These are phyloP conservation scores for Diarsia rubi DNA, from an alignment of 2,888 invertebrate species.

Conservation along the genomic window DNA sequence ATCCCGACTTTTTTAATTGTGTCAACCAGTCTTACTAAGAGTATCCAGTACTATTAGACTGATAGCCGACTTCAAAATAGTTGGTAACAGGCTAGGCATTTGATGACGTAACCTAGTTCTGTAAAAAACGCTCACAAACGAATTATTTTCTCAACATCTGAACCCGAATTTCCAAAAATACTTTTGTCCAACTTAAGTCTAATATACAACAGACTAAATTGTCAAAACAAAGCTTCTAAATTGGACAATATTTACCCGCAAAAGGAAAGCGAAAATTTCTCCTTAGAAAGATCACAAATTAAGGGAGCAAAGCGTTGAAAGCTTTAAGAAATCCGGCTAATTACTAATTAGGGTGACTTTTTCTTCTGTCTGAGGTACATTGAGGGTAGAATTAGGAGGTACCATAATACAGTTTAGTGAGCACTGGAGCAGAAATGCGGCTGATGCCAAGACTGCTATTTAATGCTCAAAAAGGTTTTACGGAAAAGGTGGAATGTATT, in stretches of 20 bases:
- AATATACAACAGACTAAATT: conserved; percentile 37
- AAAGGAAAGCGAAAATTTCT: conserved; percentile 24
- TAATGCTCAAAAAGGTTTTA: conserved; percentile 38
- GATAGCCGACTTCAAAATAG: too few relatives aligned
- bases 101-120: not conserved
- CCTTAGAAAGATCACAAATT: conserved; percentile 50
- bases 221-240: conserved; percentile 48
- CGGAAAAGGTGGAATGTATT: conserved; percentile 20
- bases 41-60: too few relatives aligned
- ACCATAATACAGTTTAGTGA: conserved; percentile 51
- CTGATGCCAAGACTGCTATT: conserved; percentile 26
- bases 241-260: conserved; percentile 49
- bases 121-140: not conserved
- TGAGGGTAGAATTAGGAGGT: conserved; percentile 52
- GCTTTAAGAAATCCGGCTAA: conserved; percentile 62
- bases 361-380: conserved; percentile 46
- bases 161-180: conserved; percentile 5
- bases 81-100: too few relatives aligned
- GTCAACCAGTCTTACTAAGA: too few relatives aligned
- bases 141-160: conserved; percentile 10
- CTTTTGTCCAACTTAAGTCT: conserved; percentile 5
- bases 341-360: conserved; percentile 66
- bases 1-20: too few relatives aligned
- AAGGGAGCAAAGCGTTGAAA: conserved; percentile 37
- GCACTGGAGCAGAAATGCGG: conserved; percentile 27